Evolutionary conservation across 2,888 invertebrate genomes (phyloP).

Genomic region (Clivina fossor): DNA sequence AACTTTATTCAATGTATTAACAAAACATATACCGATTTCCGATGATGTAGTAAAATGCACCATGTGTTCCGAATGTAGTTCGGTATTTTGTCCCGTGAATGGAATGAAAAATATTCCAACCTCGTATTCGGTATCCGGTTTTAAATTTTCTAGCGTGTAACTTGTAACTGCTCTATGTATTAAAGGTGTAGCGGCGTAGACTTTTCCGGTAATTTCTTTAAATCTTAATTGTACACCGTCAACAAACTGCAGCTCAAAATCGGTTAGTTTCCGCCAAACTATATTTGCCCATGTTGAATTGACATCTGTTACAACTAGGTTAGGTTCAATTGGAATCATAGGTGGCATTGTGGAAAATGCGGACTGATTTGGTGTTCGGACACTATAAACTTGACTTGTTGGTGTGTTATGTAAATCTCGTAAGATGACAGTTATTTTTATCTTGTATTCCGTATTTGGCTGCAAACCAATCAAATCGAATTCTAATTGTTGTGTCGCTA

Average conservation of each 20-base stretch:
- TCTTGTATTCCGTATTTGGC: conserved; percentile 78
- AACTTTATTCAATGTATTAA: conserved; percentile 17
- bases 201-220: conserved; percentile 77
- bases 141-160: conserved; percentile 75
- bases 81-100: conserved; percentile 76
- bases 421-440: conserved; percentile 78
- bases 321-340: conserved; percentile 70
- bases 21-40: conserved; percentile 65
- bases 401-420: conserved; percentile 77
- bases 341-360: conserved; percentile 59
- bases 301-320: conserved; percentile 69
- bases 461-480: conserved; percentile 77
- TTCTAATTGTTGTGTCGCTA: conserved; percentile 82
- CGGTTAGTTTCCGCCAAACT: conserved; percentile 79
- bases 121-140: conserved; percentile 78
- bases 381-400: conserved; percentile 73
- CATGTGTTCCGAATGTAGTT: conserved; percentile 70
- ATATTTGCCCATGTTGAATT: conserved; percentile 79
- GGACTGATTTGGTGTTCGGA: conserved; percentile 65
- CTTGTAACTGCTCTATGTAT: conserved; percentile 80
- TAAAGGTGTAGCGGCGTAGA: conserved; percentile 81
- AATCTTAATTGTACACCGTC: conserved; percentile 87
- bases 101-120: conserved; percentile 83
- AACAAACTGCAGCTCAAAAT: conserved; percentile 78
- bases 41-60: conserved; percentile 72